Evolutionary conservation across 2,797 vertebrate species (phyloP).

Genomic region (Vipera latastei): DNA sequence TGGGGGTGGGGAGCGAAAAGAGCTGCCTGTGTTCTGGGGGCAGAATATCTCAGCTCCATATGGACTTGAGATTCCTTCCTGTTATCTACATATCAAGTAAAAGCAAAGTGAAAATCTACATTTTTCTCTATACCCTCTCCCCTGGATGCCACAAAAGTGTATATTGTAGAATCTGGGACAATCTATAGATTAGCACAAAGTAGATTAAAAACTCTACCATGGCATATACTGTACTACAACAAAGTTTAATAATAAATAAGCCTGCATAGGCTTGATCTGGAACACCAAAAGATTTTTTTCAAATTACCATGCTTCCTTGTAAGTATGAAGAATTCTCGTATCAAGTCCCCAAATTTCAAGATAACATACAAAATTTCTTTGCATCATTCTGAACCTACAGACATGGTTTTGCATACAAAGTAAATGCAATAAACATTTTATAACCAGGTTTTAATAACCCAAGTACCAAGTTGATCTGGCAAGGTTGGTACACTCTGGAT

Average conservation of each 20-base stretch:
- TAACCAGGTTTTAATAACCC: background rate
- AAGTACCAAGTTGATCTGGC: background rate
- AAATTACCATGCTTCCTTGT: background rate
- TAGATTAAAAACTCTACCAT: background rate
- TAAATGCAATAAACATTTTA: background rate
- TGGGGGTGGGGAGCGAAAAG: background rate
- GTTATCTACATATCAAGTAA: background rate
- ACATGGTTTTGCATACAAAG: background rate
- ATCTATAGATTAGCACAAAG: background rate
- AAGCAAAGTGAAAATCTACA: background rate
- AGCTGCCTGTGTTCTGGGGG: background rate
- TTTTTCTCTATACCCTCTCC: too few species aligned
- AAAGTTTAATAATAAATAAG: background rate
- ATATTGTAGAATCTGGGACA: background rate
- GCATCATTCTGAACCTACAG: background rate
- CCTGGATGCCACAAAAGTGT: background rate
- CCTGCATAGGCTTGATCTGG: background rate
- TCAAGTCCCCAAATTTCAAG: background rate
- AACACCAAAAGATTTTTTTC: background rate
- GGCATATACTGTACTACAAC: background rate
- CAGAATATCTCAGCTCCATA: background rate
- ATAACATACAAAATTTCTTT: background rate
- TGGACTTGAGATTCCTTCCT: background rate
- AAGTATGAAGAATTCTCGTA: background rate
- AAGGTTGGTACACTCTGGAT: background rate